A percentile compares a stretch with the other conserved stretches of the same genome.
Evolutionary conservation across 2,888 invertebrate species (phyloP).

Genomic region (Cantharis lateralis): DNA sequence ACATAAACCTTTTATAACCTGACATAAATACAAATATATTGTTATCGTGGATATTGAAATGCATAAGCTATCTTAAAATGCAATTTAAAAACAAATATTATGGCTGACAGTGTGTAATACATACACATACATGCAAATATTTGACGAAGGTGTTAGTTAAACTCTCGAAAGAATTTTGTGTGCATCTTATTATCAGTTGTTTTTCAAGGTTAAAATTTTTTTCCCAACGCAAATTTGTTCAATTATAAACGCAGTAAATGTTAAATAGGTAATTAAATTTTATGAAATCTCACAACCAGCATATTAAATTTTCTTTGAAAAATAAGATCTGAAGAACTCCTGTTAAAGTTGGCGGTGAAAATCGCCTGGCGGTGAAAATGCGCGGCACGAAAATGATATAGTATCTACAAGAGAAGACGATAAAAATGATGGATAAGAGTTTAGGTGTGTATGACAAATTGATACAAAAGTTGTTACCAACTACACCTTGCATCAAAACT

Average conservation of each 20-base stretch:
- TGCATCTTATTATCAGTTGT: background rate
- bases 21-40: background rate
- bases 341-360: background rate
- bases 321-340: background rate
- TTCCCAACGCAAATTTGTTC: background rate
- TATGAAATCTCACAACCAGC: background rate
- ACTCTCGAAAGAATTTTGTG: background rate
- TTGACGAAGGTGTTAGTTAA: background rate
- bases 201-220: background rate
- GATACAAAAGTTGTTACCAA: conserved; percentile 47
- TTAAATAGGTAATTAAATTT: background rate
- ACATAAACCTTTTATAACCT: background rate
- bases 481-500: conserved; percentile 57
- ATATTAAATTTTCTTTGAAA: background rate
- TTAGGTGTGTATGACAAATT: conserved; percentile 39
- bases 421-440: background rate
- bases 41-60: background rate
- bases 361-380: background rate
- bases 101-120: background rate
- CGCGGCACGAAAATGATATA: background rate
- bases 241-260: background rate
- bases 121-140: background rate
- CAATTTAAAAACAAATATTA: background rate
- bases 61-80: background rate
- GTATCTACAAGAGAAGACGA: background rate